phyloP scores from a whole-genome alignment of 30 jellyfish, hydroid and myxozoan genomes.

The Sanderia malayensis region DNA sequence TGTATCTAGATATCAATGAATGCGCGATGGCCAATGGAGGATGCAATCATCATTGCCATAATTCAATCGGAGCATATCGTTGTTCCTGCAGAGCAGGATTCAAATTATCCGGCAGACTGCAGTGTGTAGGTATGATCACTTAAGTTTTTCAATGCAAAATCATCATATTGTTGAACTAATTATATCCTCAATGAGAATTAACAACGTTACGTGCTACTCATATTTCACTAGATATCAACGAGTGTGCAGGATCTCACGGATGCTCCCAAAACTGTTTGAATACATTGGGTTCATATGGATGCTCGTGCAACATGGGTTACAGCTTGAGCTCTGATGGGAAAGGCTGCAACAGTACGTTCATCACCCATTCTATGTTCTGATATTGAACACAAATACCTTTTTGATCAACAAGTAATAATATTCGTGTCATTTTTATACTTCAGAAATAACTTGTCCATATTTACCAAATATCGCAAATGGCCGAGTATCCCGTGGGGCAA shows the following conservation, averaged over 20 bases:
- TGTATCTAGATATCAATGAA: slow-evolving; percentile 69
- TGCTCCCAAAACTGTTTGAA: slow-evolving; percentile 77
- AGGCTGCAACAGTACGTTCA: slow-evolving; percentile 46
- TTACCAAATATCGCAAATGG: slow-evolving; percentile 43
- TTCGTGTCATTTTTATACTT: too few relatives aligned
- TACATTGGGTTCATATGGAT: slow-evolving; percentile 64
- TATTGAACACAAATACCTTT: too few relatives aligned
- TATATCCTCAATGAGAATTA: too few relatives aligned
- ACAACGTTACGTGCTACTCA: too few relatives aligned
- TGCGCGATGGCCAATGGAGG: slow-evolving; percentile 70
- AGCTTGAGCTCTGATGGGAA: slow-evolving; percentile 22
- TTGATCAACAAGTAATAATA: too few relatives aligned
- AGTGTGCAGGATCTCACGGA: slow-evolving; percentile 67
- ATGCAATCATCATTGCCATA: slow-evolving; percentile 66
- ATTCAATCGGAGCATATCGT: slow-evolving; percentile 65
- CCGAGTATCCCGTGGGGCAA: slow-evolving; percentile 20
- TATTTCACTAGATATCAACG: slow-evolving; percentile 88
- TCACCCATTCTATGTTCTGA: too few relatives aligned
- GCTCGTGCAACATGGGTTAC: slow-evolving; percentile 71
- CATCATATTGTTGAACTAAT: too few relatives aligned
- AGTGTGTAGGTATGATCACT: slow-evolving; percentile 61
- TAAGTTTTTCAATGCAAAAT: too few relatives aligned
- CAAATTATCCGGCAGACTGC: slow-evolving; percentile 20
- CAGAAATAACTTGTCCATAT: slow-evolving; percentile 57
- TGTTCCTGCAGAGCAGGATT: slow-evolving; percentile 74